Conservation (phyloP, 2,888 invertebrate genomes). For the Hoplodrina ambigua region DNA sequence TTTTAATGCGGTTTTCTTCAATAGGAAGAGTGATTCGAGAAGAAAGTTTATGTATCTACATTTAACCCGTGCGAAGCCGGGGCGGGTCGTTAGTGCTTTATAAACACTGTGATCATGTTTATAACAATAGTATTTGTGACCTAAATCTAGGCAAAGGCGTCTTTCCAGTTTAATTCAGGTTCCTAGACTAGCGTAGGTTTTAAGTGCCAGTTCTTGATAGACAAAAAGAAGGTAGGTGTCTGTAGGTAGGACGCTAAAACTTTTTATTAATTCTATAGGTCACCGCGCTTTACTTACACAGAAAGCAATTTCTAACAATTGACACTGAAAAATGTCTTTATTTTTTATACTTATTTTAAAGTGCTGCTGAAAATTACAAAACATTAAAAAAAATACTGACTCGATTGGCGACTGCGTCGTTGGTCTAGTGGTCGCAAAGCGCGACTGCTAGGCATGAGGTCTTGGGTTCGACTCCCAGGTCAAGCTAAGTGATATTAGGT, state of each 20-base stretch:
- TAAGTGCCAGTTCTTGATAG: constrained; percentile 23
- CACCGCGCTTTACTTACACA: not conserved
- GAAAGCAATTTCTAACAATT: not conserved
- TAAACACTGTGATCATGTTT: not conserved
- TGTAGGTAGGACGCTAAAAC: not conserved
- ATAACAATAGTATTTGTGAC: constrained; percentile 34
- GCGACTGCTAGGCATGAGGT: no score
- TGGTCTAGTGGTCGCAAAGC: no score
- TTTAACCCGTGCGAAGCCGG: no score
- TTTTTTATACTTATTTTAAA: not conserved
- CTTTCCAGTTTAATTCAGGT: constrained; percentile 37
- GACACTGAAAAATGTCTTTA: not conserved
- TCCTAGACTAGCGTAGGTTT: constrained; percentile 33
- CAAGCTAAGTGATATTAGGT: no score
- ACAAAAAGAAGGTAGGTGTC: constrained; percentile 7
- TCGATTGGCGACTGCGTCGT: no score
- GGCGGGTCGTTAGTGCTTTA: no score
- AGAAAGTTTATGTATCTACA: no score
- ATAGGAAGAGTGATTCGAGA: no score
- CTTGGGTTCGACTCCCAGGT: no score
- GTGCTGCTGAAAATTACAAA: no score
- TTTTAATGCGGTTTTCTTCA: no score
- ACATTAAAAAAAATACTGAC: no score
- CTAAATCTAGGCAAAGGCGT: constrained; percentile 7
- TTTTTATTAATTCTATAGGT: constrained; percentile 35